A percentile compares a stretch with the other conserved stretches of the same genome.
phyloP scores from a whole-genome alignment of 2,797 vertebrate genomes.

The Oophaga sylvatica region DNA sequence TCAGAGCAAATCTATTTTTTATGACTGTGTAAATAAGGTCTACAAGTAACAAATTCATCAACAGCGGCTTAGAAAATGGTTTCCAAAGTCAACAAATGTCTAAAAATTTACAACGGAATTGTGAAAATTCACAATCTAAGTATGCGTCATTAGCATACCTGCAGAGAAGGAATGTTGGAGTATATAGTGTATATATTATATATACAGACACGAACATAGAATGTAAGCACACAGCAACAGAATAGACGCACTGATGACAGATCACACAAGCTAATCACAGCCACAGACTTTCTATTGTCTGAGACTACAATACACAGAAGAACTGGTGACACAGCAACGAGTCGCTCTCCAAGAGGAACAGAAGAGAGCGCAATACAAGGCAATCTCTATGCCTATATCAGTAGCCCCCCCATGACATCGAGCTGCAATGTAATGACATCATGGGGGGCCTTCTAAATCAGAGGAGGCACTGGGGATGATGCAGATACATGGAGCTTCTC shows the following conservation, averaged over 20 bases:
- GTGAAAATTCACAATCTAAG: neutral
- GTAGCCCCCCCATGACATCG: neutral
- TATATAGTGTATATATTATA: no score
- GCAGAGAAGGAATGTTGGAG: no score
- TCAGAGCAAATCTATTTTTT: no score
- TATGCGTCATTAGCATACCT: no score
- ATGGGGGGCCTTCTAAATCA: no score
- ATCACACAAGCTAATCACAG: neutral
- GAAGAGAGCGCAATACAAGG: neutral
- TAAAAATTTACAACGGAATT: neutral
- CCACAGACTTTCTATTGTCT: conserved; percentile 21
- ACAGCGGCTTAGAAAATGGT: neutral
- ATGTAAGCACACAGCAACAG: neutral
- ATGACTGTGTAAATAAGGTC: no score
- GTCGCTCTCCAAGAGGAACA: neutral
- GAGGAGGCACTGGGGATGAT: no score
- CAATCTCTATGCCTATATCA: neutral
- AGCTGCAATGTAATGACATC: no score
- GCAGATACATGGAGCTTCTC: no score
- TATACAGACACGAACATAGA: no score
- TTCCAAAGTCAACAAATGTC: neutral
- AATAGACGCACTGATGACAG: neutral
- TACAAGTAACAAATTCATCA: neutral
- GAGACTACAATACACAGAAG: conserved; percentile 5
- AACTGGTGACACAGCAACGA: neutral